Evolutionary conservation across 1,140 invertebrate species (phyloP), one percentile per base, ranked within the genome.

Genomic region (Drosophila bipectinata): DNA sequence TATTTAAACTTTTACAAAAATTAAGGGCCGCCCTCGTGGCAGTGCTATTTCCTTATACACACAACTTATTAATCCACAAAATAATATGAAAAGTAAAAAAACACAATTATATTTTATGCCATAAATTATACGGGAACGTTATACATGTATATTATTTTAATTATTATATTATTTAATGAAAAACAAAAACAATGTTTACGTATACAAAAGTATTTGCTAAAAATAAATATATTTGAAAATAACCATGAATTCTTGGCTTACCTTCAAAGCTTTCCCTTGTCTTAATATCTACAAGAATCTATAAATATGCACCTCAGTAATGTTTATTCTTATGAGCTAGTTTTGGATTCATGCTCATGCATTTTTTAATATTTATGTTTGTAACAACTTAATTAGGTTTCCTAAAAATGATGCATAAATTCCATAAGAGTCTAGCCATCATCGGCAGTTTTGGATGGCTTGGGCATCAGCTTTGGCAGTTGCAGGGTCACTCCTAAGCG

Each of bases 121-220:
- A 85, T 85, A 85, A 85, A 77, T 85, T 81, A 85, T 85, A 79
- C 81, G 82, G 81, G 81, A 85, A 77, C 63, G 74, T 79, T 79
- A 79, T 75, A 79, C 51, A 78, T 72, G 64, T 72, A 83, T 75
- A 75, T 75, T 79, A 79, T 62, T 57, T 75, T 73, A 77, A 77
- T 77, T 74, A 77, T 74, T 80, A 81, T 82, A 71, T 85, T 85
- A 85, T 85, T 85, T 85, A 85, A 85, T 55, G 53, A 75, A 32
- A 32, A 57, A 75, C 59, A 75, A 84, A 76, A 77, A 76, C 74
- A 84, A 84, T 80, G 63, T 84, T 84, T 84, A 84, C 67, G 79
- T 81, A 77, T 75, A 83, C 75, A 83, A 83, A 78, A 83, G 81
- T 85, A 85, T 85, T 85, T 85, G 77, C 63, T 77, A 69, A 79